Base-by-base conservation (phyloP, 2,888 invertebrate species). In the Deladenus siricidicola region DNA sequence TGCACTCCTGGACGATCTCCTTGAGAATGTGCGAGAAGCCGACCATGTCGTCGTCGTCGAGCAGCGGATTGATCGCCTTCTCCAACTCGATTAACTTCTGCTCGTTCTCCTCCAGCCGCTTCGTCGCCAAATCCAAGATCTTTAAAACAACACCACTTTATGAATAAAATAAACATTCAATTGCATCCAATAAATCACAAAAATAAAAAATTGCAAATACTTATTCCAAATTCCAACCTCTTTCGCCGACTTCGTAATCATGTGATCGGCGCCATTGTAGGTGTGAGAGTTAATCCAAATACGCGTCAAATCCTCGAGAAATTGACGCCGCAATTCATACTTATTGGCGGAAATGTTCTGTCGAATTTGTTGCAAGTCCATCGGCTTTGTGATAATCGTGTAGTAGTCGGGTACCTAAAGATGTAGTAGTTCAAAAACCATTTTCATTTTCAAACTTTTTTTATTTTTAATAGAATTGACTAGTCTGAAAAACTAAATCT, bases 311-410 rank as follows among this genome's bases (percentile, higher is more conserved):
- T 99, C 98, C n/a, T 44, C 56, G 19, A 58, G 30, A 30, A 61
- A 60, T 29, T 71, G 70, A 48, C 67, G 70, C 10, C 98, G 85
- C 69, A 88, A 89, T 76, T 89, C 89, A 80, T 99, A 99, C 72
- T 88, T 23, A 58, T 76, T 69, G 48, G 79, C 78, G 68, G 58
- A 55, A 23, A 79, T 71, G 55, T 89, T 89, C 71, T 92, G 93
- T 44, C 93, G 84, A 73, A 99, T 93, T 0, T 89, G 89, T 80
- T 94, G 94, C 56, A 99, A 83, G 80, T 98, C 96, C 90, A 98
- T 96, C 0, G 98, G 98, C 59, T 88, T 85, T 48, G 86, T 86
- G 24, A 98, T 86, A 59, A 94, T 89, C 68, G 87, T 86, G 79
- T 91, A 88, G 81, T 99, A 99, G 80, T 96, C 96, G 0, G 61